These are phyloP conservation scores for Oncopeltus fasciatus DNA, from an alignment of 1,140 invertebrate genomes.

Conservation along the genomic window DNA sequence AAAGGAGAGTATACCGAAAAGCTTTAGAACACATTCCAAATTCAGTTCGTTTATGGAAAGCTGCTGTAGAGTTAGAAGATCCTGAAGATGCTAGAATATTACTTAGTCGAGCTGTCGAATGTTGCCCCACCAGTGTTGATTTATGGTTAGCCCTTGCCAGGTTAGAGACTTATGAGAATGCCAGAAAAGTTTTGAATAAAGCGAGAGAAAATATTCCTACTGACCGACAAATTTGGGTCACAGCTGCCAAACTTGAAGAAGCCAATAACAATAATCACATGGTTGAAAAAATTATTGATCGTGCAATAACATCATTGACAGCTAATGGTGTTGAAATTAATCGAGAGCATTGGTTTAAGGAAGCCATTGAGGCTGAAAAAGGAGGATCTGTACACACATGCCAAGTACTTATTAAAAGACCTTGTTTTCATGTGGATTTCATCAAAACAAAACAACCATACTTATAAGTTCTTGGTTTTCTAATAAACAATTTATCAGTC, in stretches of 20 bases:
- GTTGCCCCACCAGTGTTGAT: constrained; percentile 91
- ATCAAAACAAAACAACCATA: too few relatives aligned
- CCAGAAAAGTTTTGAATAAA: constrained; percentile 91
- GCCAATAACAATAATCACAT: constrained; percentile 88
- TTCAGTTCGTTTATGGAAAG: constrained; percentile 96
- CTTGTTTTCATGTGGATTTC: too few relatives aligned
- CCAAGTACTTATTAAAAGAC: constrained; percentile 84
- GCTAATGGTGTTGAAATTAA: constrained; percentile 98
- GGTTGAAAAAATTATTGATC: constrained; percentile 93
- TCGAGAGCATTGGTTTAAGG: constrained; percentile 96
- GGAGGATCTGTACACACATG: constrained; percentile 84
- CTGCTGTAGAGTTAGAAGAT: constrained; percentile 93
- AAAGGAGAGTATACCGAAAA: constrained; percentile 82
- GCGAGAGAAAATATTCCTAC: constrained; percentile 98
- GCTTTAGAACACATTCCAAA: constrained; percentile 97
- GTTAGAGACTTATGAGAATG: constrained; percentile 95
- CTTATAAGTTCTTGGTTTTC: too few relatives aligned
- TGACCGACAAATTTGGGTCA: constrained; percentile 94
- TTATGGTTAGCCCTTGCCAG: constrained; percentile 95
- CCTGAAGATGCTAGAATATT: constrained; percentile 94
- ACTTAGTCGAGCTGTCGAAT: constrained; percentile 91
- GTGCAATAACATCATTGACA: constrained; percentile 80
- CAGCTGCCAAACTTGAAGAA: constrained; percentile 95
- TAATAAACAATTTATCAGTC: too few relatives aligned
- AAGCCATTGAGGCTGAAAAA: constrained; percentile 95